phyloP scores from a whole-genome alignment of 23 tunicate genomes.

The Ascidia mentula region DNA sequence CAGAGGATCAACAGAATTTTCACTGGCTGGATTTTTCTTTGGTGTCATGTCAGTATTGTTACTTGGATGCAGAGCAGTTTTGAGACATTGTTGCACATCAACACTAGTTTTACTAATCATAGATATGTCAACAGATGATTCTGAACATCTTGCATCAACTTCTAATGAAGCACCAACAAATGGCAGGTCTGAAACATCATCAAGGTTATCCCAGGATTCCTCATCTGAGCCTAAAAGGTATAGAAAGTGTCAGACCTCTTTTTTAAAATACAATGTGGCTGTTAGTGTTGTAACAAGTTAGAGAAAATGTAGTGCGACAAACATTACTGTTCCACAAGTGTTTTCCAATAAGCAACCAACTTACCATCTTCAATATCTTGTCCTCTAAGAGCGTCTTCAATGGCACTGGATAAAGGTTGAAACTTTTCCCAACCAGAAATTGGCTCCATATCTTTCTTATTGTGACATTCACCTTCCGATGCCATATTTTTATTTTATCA shows the following conservation, averaged over 20 bases:
- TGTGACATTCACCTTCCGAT: too few relatives aligned
- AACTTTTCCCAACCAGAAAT: too few relatives aligned
- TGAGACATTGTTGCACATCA: not conserved
- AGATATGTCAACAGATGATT: not conserved
- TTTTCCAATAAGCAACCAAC: too few relatives aligned
- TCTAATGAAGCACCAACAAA: conserved; percentile 11
- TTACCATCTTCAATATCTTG: not conserved
- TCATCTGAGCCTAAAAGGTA: conserved; percentile 20
- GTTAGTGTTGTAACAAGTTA: not conserved
- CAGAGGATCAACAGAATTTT: conserved; percentile 9
- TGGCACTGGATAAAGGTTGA: conserved; percentile 14
- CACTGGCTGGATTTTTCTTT: not conserved
- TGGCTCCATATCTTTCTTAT: too few relatives aligned
- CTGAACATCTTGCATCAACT: conserved; percentile 26
- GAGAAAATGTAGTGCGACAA: not conserved
- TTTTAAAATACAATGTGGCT: not conserved
- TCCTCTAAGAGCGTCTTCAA: not conserved
- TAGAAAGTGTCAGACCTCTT: not conserved
- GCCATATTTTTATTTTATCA: too few relatives aligned
- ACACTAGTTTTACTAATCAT: not conserved
- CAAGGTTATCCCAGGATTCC: conserved; percentile 3
- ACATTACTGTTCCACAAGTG: too few relatives aligned
- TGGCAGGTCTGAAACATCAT: not conserved
- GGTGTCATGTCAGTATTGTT: not conserved
- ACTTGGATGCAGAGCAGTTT: not conserved